These are phyloP conservation scores for Hirtodrosophila cameraria DNA, from an alignment of 2,888 invertebrate species.

Conservation along the genomic window DNA sequence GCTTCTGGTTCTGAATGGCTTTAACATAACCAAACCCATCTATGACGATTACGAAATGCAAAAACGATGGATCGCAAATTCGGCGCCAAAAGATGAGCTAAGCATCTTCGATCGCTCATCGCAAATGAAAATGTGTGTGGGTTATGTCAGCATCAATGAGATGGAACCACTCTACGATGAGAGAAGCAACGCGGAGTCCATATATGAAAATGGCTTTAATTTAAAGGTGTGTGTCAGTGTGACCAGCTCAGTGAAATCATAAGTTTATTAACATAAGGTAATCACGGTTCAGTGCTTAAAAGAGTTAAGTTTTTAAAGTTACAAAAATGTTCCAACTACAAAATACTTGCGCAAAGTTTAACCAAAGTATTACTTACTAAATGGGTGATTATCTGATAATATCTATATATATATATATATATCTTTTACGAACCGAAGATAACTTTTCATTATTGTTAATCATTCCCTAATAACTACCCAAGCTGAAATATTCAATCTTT, in stretches of 20 bases:
- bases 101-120: slow-evolving; percentile 6
- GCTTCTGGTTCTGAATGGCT: neutral
- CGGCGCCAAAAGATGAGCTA: slow-evolving; percentile 82
- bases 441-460: too few species aligned
- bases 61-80: slow-evolving; percentile 89
- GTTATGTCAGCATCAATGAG: slow-evolving; percentile 93
- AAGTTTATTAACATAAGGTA: too few species aligned
- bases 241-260: too few species aligned
- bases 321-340: too few species aligned
- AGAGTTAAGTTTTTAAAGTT: too few species aligned
- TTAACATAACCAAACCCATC: slow-evolving; percentile 8
- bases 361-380: too few species aligned
- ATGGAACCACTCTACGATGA: slow-evolving; percentile 93
- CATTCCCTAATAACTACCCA: neutral
- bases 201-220: slow-evolving; percentile 76
- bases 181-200: slow-evolving; percentile 94
- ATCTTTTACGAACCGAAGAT: too few species aligned
- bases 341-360: too few species aligned
- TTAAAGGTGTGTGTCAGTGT: slow-evolving; percentile 37
- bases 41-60: slow-evolving; percentile 8
- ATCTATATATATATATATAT: too few species aligned
- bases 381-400: too few species aligned
- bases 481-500: neutral
- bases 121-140: slow-evolving; percentile 37
- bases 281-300: too few species aligned